Evolutionary conservation across 2,888 invertebrate species (phyloP).

Genomic region (Marasmarcha lunaedactyla): DNA sequence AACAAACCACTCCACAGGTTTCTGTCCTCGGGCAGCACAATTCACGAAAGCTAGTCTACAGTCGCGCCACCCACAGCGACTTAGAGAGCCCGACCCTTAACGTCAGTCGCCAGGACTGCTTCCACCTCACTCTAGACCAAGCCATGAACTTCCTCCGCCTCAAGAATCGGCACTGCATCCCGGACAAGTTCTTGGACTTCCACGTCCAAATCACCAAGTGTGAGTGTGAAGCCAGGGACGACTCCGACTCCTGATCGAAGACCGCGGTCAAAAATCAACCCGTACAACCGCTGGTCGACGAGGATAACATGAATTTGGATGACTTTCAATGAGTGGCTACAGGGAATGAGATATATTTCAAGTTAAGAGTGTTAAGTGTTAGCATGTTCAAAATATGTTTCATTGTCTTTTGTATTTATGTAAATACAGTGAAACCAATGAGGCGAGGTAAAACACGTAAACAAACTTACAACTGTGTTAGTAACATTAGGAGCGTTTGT

Average conservation of each 20-base stretch:
- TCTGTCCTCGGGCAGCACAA: conserved; percentile 38
- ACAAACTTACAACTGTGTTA: too few species aligned
- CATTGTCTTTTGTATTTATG: too few species aligned
- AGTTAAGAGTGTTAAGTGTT: too few species aligned
- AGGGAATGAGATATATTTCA: too few species aligned
- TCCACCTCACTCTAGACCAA: conserved; percentile 49
- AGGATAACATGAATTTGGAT: background rate
- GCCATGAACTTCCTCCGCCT: conserved; percentile 44
- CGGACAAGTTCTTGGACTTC: conserved; percentile 35
- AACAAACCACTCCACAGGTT: conserved; percentile 24
- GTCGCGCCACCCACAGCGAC: conserved; percentile 49
- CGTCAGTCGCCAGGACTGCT: conserved; percentile 48
- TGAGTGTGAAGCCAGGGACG: conserved; percentile 9
- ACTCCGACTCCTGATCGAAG: conserved; percentile 16
- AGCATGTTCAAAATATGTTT: too few species aligned
- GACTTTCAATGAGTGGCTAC: too few species aligned
- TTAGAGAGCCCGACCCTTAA: conserved; percentile 41
- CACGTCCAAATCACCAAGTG: conserved; percentile 20
- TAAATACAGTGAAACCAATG: too few species aligned
- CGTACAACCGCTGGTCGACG: background rate
- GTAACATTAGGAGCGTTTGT: too few species aligned
- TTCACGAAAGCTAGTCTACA: conserved; percentile 36
- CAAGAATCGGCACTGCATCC: conserved; percentile 38
- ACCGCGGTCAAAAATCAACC: background rate
- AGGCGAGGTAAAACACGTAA: too few species aligned